phyloP scores from a whole-genome alignment of 2,797 vertebrate genomes.

The Sciaenops ocellatus region DNA sequence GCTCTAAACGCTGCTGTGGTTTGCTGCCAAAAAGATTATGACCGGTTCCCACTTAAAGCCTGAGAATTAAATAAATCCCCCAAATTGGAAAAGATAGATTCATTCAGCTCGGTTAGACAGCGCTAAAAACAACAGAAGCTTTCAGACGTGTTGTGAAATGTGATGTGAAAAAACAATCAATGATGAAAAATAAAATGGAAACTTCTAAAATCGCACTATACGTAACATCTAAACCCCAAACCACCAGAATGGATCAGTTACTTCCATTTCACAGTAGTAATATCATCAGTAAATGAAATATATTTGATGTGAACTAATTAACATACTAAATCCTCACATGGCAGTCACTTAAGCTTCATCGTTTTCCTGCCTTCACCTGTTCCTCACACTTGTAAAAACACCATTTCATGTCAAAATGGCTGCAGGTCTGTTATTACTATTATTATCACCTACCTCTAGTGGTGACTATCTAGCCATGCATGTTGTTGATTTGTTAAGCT shows the following conservation, averaged over 20 bases:
- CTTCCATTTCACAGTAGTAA: neutral
- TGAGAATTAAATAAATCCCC: constrained; percentile 66
- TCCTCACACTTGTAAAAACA: too few species aligned
- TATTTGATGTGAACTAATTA: neutral
- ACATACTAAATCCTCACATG: neutral
- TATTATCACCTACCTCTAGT: too few species aligned
- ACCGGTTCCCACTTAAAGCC: constrained; percentile 52
- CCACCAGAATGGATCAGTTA: neutral
- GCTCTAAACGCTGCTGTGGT: constrained; percentile 34
- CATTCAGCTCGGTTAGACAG: constrained; percentile 33
- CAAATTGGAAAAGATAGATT: constrained; percentile 41
- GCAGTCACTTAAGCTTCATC: neutral
- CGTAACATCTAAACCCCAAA: neutral
- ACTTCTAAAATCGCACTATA: neutral
- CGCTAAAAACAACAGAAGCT: constrained; percentile 1
- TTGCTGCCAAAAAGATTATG: constrained; percentile 65
- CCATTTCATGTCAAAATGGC: too few species aligned
- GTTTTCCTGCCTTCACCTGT: too few species aligned
- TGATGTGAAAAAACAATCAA: neutral
- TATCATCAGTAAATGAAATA: neutral
- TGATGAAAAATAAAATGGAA: neutral
- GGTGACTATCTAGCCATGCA: too few species aligned
- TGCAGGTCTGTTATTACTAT: too few species aligned
- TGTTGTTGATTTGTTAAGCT: too few species aligned
- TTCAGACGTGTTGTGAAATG: neutral